Conservation (phyloP, 2,113 vertebrate species). For the Charadrius vociferus region DNA sequence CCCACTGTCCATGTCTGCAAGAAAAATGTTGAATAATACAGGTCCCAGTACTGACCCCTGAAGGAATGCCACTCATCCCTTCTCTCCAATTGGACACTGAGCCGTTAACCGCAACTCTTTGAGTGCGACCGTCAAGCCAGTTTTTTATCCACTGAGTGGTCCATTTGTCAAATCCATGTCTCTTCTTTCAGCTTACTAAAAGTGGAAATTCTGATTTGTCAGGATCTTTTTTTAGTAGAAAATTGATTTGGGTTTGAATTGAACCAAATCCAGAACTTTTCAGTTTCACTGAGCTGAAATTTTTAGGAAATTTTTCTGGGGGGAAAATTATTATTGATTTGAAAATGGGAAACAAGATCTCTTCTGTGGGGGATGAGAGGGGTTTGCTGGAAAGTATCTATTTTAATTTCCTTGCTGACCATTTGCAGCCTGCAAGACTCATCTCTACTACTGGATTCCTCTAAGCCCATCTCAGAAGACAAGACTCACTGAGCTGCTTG, state of each 20-base stretch:
- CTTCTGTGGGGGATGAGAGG: rapidly evolving
- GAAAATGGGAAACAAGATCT: neutral
- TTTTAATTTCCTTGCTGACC: neutral
- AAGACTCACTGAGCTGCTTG: neutral
- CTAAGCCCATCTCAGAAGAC: neutral
- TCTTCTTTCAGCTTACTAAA: neutral
- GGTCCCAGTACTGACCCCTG: too few species aligned
- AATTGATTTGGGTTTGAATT: neutral
- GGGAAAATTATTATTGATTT: neutral
- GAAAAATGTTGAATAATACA: too few species aligned
- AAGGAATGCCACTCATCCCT: too few species aligned
- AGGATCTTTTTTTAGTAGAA: neutral
- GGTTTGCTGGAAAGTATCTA: neutral
- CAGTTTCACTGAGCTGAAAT: neutral
- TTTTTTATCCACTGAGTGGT: too few species aligned
- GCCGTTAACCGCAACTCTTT: too few species aligned
- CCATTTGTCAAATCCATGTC: too few species aligned
- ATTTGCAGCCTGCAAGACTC: neutral
- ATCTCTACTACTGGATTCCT: neutral
- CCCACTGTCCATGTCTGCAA: too few species aligned
- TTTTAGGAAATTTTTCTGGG: neutral
- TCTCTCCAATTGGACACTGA: too few species aligned
- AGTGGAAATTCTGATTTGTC: neutral
- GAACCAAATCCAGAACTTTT: neutral
- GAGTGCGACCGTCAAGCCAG: too few species aligned